Conservation (phyloP, 1,140 invertebrate species). For the Cyclina sinensis region DNA sequence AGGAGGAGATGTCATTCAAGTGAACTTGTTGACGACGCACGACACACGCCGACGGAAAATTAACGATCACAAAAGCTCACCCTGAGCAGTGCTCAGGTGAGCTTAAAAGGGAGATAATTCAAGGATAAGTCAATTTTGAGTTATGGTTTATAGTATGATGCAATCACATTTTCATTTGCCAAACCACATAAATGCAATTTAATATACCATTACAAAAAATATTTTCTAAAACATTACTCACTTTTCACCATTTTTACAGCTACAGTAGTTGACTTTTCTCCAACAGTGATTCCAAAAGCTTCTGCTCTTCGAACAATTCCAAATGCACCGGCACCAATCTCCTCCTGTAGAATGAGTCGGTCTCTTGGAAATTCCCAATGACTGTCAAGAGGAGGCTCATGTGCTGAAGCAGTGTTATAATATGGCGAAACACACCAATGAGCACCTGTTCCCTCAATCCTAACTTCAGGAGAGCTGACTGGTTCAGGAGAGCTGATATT, state of each 20-base stretch:
- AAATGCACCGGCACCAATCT: slow-evolving; percentile 97
- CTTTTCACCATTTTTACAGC: slow-evolving; percentile 99
- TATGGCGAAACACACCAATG: slow-evolving; percentile 84
- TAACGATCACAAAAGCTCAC: no score
- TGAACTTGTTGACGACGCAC: no score
- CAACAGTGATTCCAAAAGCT: slow-evolving; percentile 91
- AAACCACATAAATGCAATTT: no score
- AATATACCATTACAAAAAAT: no score
- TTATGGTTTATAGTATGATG: no score
- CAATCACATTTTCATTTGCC: no score
- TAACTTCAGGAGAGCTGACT: slow-evolving; percentile 86
- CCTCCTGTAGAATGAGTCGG: slow-evolving; percentile 92
- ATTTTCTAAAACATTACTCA: no score
- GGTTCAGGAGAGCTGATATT: slow-evolving; percentile 80
- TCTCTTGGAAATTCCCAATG: slow-evolving; percentile 96
- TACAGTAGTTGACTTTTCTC: slow-evolving; percentile 91
- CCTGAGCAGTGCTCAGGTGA: no score
- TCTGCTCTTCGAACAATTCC: slow-evolving; percentile 97
- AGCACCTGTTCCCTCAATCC: slow-evolving; percentile 83
- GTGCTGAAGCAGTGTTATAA: slow-evolving; percentile 91
- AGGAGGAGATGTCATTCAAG: no score
- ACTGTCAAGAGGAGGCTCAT: slow-evolving; percentile 96
- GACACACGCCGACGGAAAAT: no score
- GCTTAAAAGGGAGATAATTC: no score
- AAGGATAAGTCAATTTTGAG: no score